Percentiles rank a stretch among this genome's conserved stretches.
phyloP scores from a whole-genome alignment of 2,797 vertebrate genomes.

The Antrozous pallidus region DNA sequence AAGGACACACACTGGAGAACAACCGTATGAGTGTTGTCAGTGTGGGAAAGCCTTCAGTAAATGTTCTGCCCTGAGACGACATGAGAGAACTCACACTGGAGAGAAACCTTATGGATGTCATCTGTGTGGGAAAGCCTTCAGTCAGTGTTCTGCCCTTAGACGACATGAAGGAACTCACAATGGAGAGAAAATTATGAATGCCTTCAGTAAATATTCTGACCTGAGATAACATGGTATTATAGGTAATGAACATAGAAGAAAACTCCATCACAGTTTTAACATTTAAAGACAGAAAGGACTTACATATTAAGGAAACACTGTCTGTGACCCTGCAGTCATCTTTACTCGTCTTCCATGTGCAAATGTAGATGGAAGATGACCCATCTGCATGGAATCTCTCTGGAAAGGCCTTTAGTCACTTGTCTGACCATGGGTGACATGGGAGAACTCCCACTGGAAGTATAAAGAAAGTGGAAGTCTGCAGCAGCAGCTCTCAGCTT shows the following conservation, averaged over 20 bases:
- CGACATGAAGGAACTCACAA: background rate
- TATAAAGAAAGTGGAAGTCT: background rate
- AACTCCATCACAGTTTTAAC: background rate
- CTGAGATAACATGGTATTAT: background rate
- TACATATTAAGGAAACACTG: background rate
- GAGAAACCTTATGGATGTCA: background rate
- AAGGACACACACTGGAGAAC: slow-evolving; percentile 29
- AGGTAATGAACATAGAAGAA: background rate
- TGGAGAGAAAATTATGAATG: background rate
- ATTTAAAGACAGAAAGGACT: background rate
- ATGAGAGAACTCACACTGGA: slow-evolving; percentile 21
- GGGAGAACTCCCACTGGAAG: background rate
- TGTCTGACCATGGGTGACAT: background rate
- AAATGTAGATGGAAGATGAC: background rate
- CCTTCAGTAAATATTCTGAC: background rate
- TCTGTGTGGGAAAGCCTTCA: slow-evolving; percentile 24
- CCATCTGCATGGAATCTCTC: background rate
- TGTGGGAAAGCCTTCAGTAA: slow-evolving; percentile 35
- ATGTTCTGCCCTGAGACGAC: background rate
- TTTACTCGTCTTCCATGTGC: background rate
- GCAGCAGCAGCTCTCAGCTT: background rate
- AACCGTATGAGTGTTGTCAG: background rate
- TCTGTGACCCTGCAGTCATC: background rate
- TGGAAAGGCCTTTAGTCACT: background rate
- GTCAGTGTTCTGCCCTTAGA: slow-evolving; percentile 14